Evolutionary conservation across 1,140 invertebrate genomes (phyloP).

Genomic region (Steinernema khuongi): DNA sequence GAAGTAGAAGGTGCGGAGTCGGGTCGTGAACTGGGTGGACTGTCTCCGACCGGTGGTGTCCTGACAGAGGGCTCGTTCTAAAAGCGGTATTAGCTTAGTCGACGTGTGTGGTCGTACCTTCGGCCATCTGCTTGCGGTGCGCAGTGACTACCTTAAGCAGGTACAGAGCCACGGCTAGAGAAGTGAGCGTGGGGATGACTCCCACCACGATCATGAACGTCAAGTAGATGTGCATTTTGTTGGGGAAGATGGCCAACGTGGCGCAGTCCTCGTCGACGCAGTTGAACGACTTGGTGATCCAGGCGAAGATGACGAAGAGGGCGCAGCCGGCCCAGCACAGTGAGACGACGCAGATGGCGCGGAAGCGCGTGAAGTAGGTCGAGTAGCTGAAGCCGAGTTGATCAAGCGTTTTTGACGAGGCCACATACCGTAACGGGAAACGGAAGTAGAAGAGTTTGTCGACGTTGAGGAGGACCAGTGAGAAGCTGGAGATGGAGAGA

Average conservation of each 20-base stretch:
- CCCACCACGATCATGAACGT: constrained; percentile 27
- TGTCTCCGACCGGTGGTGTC: background rate
- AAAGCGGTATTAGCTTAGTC: background rate
- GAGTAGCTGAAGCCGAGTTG: background rate
- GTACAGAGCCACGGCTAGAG: constrained; percentile 27
- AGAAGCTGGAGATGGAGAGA: constrained; percentile 25
- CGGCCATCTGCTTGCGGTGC: constrained; percentile 25
- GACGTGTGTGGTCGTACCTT: constrained; percentile 18
- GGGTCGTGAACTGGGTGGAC: constrained; percentile 25
- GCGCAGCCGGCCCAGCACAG: constrained; percentile 19
- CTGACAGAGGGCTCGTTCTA: constrained; percentile 16
- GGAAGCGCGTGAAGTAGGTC: constrained; percentile 17
- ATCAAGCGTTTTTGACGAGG: background rate
- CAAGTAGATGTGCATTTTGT: constrained; percentile 32
- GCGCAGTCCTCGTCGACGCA: constrained; percentile 24
- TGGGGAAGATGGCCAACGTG: constrained; percentile 27
- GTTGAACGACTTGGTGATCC: constrained; percentile 22
- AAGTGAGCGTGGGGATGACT: constrained; percentile 30
- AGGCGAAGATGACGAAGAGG: constrained; percentile 25
- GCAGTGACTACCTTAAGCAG: constrained; percentile 31
- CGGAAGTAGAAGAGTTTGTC: constrained; percentile 31
- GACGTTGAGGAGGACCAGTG: constrained; percentile 28
- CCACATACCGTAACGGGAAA: constrained; percentile 26
- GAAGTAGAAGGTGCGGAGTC: constrained; percentile 32
- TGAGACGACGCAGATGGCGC: constrained; percentile 10